These are phyloP conservation scores for Idaea dimidiata DNA, from an alignment of 2,888 invertebrate species.

Conservation along the genomic window DNA sequence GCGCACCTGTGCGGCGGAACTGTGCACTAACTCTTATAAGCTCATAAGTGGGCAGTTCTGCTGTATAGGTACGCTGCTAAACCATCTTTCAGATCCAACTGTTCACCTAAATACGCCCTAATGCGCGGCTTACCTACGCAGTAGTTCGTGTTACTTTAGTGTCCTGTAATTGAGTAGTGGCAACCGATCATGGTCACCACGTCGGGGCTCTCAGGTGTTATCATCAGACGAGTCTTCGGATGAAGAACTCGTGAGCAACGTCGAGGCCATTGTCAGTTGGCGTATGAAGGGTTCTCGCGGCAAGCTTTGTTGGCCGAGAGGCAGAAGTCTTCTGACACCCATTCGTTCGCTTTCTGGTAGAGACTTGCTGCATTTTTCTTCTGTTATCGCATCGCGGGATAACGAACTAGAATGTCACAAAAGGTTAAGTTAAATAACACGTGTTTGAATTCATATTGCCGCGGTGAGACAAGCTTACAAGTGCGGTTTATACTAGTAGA, in stretches of 20 bases:
- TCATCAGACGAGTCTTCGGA: slow-evolving; percentile 76
- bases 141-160: slow-evolving; percentile 47
- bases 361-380: slow-evolving; percentile 84
- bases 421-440: slow-evolving; percentile 1
- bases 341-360: slow-evolving; percentile 81
- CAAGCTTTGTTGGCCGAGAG: slow-evolving; percentile 79
- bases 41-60: too few species aligned
- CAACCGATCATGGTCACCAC: slow-evolving; percentile 76
- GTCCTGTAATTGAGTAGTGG: slow-evolving; percentile 74
- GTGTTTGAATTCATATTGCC: too few species aligned
- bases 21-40: too few species aligned
- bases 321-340: slow-evolving; percentile 68
- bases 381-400: slow-evolving; percentile 85
- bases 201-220: slow-evolving; percentile 75
- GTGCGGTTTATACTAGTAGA: too few species aligned
- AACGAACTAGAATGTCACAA: slow-evolving; percentile 67
- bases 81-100: too few species aligned
- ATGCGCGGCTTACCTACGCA: slow-evolving; percentile 7
- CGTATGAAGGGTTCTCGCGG: slow-evolving; percentile 82
- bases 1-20: too few species aligned
- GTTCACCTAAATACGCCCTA: background rate
- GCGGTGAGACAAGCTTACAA: too few species aligned
- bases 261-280: slow-evolving; percentile 82
- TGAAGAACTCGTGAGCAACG: slow-evolving; percentile 83
- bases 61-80: too few species aligned